Percentiles rank a stretch among this genome's conserved stretches.
phyloP scores from a whole-genome alignment of 1,140 invertebrate genomes.

The Phocides pigmalion region DNA sequence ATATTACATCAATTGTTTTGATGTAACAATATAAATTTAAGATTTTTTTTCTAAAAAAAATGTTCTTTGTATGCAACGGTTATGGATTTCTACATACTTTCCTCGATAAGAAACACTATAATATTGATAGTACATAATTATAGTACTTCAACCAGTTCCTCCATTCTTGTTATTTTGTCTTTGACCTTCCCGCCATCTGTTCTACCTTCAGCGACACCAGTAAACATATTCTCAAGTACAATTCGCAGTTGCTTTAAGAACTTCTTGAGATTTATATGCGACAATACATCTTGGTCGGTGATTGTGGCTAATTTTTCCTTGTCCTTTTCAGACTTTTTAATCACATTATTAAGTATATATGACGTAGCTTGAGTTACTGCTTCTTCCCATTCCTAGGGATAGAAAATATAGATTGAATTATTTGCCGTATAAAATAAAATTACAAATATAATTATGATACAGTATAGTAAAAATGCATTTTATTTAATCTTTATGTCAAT shows the following conservation, averaged over 20 bases:
- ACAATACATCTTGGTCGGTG: slow-evolving; percentile 69
- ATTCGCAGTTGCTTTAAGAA: slow-evolving; percentile 68
- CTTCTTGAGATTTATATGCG: slow-evolving; percentile 66
- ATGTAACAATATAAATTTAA: no score
- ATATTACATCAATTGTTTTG: no score
- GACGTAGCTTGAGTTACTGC: slow-evolving; percentile 60
- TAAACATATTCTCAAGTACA: slow-evolving; percentile 64
- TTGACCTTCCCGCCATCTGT: slow-evolving; percentile 21
- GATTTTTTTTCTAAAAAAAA: no score
- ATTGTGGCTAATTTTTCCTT: slow-evolving; percentile 70
- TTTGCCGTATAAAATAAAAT: no score
- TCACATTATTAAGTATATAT: slow-evolving; percentile 65
- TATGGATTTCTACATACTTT: no score
- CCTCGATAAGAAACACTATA: no score
- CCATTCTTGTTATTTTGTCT: slow-evolving; percentile 54
- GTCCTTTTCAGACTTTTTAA: slow-evolving; percentile 73
- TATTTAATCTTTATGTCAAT: no score
- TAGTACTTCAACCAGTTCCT: slow-evolving; percentile 74
- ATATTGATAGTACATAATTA: slow-evolving; percentile 50
- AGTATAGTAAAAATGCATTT: slow-evolving; percentile 3
- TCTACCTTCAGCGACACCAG: slow-evolving; percentile 27
- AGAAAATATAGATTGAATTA: no score
- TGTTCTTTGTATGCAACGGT: no score
- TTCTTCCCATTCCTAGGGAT: slow-evolving; percentile 73
- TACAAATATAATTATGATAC: no score